These are phyloP conservation scores for Apteryx owenii DNA, from an alignment of 2,113 vertebrate species.

Conservation along the genomic window DNA sequence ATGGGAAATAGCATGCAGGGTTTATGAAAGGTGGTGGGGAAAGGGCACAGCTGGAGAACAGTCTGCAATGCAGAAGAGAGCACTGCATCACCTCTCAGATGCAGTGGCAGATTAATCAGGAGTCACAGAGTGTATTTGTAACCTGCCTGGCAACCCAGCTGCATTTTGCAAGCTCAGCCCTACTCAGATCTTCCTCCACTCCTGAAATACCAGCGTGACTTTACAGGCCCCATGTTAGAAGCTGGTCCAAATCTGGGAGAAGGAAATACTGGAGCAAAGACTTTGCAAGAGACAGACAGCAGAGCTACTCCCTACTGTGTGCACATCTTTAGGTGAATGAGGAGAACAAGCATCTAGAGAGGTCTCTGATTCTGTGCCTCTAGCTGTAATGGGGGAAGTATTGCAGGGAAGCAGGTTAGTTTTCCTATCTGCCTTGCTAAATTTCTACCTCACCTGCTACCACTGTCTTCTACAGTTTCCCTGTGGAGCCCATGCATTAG, in stretches of 20 bases:
- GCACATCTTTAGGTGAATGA: not conserved
- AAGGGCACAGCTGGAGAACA: constrained; percentile 40
- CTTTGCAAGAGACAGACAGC: not conserved
- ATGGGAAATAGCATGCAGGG: not conserved
- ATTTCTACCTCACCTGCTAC: not conserved
- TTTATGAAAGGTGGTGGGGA: not conserved
- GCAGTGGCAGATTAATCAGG: constrained; percentile 48
- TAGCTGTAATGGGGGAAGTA: not conserved
- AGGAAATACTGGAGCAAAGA: not conserved
- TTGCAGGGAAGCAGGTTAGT: not conserved
- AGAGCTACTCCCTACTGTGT: not conserved
- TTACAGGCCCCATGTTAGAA: not conserved
- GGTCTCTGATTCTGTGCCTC: not conserved
- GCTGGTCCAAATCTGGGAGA: not conserved
- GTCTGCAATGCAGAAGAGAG: constrained; percentile 68
- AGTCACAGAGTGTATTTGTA: constrained; percentile 45
- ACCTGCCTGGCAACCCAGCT: constrained; percentile 57
- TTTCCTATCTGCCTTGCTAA: not conserved
- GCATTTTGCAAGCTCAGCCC: not conserved
- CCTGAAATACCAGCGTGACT: not conserved
- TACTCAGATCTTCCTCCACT: not conserved
- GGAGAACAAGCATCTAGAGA: not conserved
- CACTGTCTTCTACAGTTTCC: not conserved
- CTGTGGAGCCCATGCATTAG: not conserved
- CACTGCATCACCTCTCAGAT: constrained; percentile 37